Evolutionary conservation across 1,140 invertebrate genomes (phyloP).

Genomic region (Branchinecta lynchi): DNA sequence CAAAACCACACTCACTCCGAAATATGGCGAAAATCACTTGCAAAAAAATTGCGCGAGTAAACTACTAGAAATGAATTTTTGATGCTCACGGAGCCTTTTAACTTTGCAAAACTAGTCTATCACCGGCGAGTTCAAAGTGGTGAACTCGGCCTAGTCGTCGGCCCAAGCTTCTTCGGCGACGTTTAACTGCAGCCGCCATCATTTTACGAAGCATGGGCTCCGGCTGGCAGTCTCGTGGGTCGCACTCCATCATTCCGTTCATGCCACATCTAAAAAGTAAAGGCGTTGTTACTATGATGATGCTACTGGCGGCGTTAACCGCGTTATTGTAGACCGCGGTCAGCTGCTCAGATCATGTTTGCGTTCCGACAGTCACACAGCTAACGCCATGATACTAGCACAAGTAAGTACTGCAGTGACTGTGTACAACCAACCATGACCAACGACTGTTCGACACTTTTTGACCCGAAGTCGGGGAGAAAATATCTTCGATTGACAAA

Average conservation of each 20-base stretch:
- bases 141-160: background rate
- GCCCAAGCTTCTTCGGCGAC: conserved; percentile 16
- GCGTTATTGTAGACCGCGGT: background rate
- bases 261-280: conserved; percentile 56
- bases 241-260: conserved; percentile 81
- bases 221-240: conserved; percentile 68
- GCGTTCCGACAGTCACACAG: no score
- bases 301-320: no score
- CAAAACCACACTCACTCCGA: background rate
- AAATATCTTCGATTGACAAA: no score
- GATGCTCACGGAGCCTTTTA: background rate
- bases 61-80: background rate
- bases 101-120: background rate
- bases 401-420: no score
- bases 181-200: conserved; percentile 43
- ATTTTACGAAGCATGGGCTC: conserved; percentile 74
- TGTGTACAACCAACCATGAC: no score
- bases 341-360: no score
- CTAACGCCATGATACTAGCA: no score
- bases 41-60: no score
- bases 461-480: no score
- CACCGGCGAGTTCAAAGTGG: background rate
- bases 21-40: background rate
- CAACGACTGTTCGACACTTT: no score
- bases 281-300: background rate